Evolutionary conservation across 1,140 invertebrate species (phyloP), one percentile per base, ranked within the genome.

Genomic region (Spodoptera frugiperda): DNA sequence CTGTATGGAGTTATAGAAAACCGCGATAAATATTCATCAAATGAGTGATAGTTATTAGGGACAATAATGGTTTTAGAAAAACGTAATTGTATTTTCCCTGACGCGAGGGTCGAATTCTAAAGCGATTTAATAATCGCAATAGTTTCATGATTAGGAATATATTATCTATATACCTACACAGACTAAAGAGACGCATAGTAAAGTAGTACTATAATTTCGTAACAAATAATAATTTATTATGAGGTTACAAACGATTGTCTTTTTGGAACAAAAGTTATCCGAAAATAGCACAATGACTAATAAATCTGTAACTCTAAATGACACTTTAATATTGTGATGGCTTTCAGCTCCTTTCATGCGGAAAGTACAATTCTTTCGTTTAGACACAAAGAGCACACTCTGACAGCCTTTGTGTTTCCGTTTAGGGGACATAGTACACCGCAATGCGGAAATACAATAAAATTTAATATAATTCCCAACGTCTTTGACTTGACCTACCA

Each of bases 261-360:
- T 17, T 10, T 6, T 44, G n/a, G 0, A 63, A 6, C 15, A 19
- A 63, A 19, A 63, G 15, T 17, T 63, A 17, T 17, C 17, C 21
- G 44, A 14, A 49, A 48, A 25, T 19, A 49, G 15, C 14, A 63
- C 30, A 63, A 11, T 48, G 21, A 67, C 63, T 49, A 49, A 67
- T 49, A 67, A 48, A 67, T 67, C 39, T 21, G 14, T 25, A 21
- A 67, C n/a, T 44, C 46, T 67, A 48, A 67, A 67, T 19, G 63
- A 67, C 63, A 67, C 17, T 67, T 67, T 67, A 67, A 67, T 67
- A 67, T 67, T 67, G 44, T 10, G 59, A 63, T 63, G 59, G 59
- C 59, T 63, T 63, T 63, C 59, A 63, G 59, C 15, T 63, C n/a
- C 59, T 63, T 44, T 19, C 59, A 67, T 19, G 63, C 63, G 63